Evolutionary conservation across 2,797 vertebrate genomes (phyloP).

Genomic region (Gorsachius magnificus): DNA sequence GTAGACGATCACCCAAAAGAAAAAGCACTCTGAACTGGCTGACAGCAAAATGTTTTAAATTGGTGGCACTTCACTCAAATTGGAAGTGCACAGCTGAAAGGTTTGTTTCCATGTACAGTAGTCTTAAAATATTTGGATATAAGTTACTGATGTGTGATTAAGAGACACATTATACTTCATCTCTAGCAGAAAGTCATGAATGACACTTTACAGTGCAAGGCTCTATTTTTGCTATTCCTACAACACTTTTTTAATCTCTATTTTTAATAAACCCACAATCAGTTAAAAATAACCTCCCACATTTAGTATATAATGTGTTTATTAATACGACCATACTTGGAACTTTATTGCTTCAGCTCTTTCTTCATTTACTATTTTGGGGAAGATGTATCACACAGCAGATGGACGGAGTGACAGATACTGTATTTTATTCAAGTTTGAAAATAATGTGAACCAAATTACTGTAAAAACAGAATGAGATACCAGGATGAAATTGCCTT

Average conservation of each 20-base stretch:
- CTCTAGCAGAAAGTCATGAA: slow-evolving; percentile 17
- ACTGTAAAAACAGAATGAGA: background rate
- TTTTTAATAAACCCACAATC: slow-evolving; percentile 2
- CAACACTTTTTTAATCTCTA: background rate
- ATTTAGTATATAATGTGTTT: slow-evolving; percentile 4
- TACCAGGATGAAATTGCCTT: background rate
- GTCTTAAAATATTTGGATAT: background rate
- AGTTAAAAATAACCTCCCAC: slow-evolving; percentile 30
- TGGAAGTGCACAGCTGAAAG: background rate
- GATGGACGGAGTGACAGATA: slow-evolving; percentile 38
- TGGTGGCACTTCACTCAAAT: background rate
- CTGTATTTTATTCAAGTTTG: slow-evolving; percentile 30
- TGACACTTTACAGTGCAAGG: background rate
- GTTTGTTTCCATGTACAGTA: background rate
- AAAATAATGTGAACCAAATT: slow-evolving; percentile 15
- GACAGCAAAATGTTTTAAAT: background rate
- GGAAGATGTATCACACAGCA: slow-evolving; percentile 34
- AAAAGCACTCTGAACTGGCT: background rate
- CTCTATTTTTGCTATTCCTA: background rate
- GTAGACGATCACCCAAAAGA: background rate
- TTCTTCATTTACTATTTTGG: slow-evolving; percentile 34
- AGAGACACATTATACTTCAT: background rate
- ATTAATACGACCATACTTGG: background rate
- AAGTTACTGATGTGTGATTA: background rate
- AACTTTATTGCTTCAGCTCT: slow-evolving; percentile 25